Evolutionary conservation across 2,888 invertebrate species (phyloP).

Genomic region (Neuroscelio doddi): DNA sequence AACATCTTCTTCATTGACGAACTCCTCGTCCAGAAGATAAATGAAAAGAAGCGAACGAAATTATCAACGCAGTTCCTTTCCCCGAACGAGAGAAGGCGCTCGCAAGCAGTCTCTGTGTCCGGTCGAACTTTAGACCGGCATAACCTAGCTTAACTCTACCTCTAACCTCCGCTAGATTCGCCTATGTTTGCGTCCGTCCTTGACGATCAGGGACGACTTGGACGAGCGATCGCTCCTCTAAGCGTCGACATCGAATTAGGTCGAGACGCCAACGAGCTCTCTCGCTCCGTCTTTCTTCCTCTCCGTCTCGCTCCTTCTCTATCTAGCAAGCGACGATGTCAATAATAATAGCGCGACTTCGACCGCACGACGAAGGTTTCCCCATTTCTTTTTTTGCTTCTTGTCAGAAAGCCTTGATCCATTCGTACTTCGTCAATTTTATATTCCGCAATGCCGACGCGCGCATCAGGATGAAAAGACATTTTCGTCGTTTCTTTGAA

Average conservation of each 20-base stretch:
- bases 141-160: too few species aligned
- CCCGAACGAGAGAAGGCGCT: conserved; percentile 22
- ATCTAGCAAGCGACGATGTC: conserved; percentile 32
- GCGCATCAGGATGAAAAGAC: too few species aligned
- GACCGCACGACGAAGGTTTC: conserved; percentile 25
- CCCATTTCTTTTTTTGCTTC: conserved; percentile 14
- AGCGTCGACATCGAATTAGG: conserved; percentile 57
- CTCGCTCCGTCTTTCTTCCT: conserved; percentile 11
- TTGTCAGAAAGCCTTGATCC: not conserved
- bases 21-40: too few species aligned
- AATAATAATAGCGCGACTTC: conserved; percentile 37
- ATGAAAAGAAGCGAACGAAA: conserved; percentile 28
- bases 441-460: too few species aligned
- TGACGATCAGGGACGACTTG: conserved; percentile 58
- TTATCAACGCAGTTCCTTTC: conserved; percentile 18
- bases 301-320: conserved; percentile 11
- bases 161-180: conserved; percentile 39
- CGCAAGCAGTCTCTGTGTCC: conserved; percentile 1
- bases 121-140: conserved; percentile 35
- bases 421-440: too few species aligned
- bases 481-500: too few species aligned
- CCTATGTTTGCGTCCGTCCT: conserved; percentile 48
- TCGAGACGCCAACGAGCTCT: conserved; percentile 53
- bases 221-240: conserved; percentile 55
- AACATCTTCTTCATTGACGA: not conserved